phyloP scores from a whole-genome alignment of 2,888 invertebrate genomes.

The Germaria angustata region DNA sequence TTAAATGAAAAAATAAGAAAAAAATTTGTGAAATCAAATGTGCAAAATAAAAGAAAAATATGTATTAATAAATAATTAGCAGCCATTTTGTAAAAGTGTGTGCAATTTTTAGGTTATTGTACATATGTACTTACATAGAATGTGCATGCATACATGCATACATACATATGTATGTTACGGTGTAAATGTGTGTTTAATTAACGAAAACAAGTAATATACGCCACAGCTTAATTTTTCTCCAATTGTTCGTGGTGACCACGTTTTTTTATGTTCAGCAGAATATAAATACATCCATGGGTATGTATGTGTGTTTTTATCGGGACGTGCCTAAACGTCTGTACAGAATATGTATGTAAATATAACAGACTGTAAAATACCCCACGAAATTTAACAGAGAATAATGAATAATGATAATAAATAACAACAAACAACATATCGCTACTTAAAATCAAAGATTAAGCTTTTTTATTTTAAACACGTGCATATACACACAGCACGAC shows the following conservation, averaged over 20 bases:
- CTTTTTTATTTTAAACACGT: too few species aligned
- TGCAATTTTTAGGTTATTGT: not conserved
- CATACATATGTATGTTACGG: too few species aligned
- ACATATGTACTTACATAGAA: not conserved
- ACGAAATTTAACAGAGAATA: not conserved
- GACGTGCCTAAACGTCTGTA: too few species aligned
- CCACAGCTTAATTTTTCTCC: too few species aligned
- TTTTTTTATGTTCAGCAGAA: too few species aligned
- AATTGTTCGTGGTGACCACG: too few species aligned
- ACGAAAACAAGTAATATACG: too few species aligned
- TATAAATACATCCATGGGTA: too few species aligned
- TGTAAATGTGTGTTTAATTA: too few species aligned
- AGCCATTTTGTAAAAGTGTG: not conserved
- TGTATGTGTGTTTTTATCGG: too few species aligned
- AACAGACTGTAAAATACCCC: not conserved
- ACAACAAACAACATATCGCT: not conserved
- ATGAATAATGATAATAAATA: not conserved
- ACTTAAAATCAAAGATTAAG: not conserved
- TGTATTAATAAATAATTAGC: not conserved
- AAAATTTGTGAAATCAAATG: conserved; percentile 22
- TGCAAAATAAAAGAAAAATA: conserved; percentile 7
- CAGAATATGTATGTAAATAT: not conserved
- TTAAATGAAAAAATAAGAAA: not conserved
- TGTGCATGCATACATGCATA: not conserved
- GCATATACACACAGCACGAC: too few species aligned